phyloP scores from a whole-genome alignment of 37 sponge, comb jelly and placozoan species.

The Spongilla lacustris region DNA sequence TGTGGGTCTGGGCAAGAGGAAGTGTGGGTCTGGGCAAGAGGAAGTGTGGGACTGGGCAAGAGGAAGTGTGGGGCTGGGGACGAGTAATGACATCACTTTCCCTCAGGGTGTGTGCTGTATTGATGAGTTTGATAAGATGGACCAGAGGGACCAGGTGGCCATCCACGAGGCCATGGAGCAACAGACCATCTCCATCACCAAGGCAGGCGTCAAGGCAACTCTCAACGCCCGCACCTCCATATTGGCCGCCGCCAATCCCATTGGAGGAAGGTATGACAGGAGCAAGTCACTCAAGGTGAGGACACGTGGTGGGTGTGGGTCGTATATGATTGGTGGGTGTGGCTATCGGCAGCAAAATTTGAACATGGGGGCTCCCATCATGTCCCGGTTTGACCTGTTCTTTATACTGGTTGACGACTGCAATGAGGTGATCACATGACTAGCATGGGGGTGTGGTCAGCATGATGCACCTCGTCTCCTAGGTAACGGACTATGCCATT shows the following conservation, averaged over 20 bases:
- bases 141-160: constrained; percentile 94
- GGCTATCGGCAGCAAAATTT: constrained; percentile 86
- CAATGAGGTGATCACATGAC: constrained; percentile 77
- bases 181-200: constrained; percentile 99
- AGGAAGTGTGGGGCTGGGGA: not conserved
- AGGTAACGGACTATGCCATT: constrained; percentile 93
- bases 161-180: constrained; percentile 99
- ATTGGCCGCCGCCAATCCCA: constrained; percentile 97
- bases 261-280: constrained; percentile 93
- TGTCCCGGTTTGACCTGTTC: constrained; percentile 98
- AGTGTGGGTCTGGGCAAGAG: constrained; percentile 67
- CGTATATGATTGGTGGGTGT: not conserved
- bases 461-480: not conserved
- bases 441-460: not conserved
- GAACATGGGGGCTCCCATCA: constrained; percentile 92
- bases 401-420: constrained; percentile 98
- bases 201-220: constrained; percentile 99
- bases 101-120: constrained; percentile 98
- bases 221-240: constrained; percentile 98
- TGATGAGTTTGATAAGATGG: constrained; percentile 99
- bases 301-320: not conserved
- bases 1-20: constrained; percentile 45
- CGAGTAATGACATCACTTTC: not conserved
- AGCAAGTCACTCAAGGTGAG: constrained; percentile 90
- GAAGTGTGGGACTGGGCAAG: not conserved